Evolutionary conservation across 37 sponge, comb jelly and placozoan species (phyloP).

Genomic region (Petrosia ficiformis): DNA sequence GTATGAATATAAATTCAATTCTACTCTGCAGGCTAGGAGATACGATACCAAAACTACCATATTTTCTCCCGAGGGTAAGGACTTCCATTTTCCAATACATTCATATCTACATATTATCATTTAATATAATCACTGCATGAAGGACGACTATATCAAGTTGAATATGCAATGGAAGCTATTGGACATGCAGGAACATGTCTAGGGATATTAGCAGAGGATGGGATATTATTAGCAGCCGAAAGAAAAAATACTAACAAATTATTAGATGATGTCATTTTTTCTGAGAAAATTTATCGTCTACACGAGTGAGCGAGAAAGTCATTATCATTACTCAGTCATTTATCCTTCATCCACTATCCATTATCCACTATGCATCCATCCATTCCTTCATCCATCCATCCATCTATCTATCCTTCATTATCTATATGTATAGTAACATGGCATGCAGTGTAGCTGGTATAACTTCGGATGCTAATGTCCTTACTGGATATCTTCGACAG

Average conservation of each 20-base stretch:
- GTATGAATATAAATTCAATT: no score
- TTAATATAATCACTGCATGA: slow-evolving; percentile 44
- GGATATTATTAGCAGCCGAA: slow-evolving; percentile 94
- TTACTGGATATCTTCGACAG: slow-evolving; percentile 76
- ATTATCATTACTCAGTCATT: not conserved
- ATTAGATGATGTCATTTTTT: slow-evolving; percentile 86
- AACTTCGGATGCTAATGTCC: slow-evolving; percentile 96
- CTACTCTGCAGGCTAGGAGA: slow-evolving; percentile 90
- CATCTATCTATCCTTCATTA: no score
- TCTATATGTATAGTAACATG: slow-evolving; percentile 68
- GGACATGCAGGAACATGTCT: slow-evolving; percentile 95
- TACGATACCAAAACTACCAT: slow-evolving; percentile 96
- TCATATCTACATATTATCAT: not conserved
- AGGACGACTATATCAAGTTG: slow-evolving; percentile 97
- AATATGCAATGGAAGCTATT: slow-evolving; percentile 99
- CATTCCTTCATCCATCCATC: no score
- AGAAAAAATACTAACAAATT: slow-evolving; percentile 90
- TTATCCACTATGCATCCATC: no score
- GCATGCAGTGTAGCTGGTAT: slow-evolving; percentile 99
- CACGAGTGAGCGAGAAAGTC: slow-evolving; percentile 59
- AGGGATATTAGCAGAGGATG: slow-evolving; percentile 93
- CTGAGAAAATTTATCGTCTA: slow-evolving; percentile 95
- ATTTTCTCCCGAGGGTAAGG: slow-evolving; percentile 94
- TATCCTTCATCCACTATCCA: not conserved
- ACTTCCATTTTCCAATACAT: no score